Evolutionary conservation across 2,888 invertebrate genomes (phyloP).

Genomic region (Cheilosia scutellata): DNA sequence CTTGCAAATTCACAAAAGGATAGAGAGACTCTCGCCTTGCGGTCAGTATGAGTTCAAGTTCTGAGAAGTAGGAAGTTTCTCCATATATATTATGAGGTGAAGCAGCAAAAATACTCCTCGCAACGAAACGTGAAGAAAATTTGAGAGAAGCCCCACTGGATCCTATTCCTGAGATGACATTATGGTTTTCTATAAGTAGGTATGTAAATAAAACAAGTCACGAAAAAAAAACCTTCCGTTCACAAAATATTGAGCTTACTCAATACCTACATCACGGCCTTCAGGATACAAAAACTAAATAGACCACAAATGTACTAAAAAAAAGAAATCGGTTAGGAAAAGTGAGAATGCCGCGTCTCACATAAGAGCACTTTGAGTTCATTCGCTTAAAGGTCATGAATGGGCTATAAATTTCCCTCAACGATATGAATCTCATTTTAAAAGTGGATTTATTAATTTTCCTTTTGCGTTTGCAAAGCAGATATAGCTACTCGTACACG

Average conservation of each 20-base stretch:
- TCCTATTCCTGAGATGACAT: not conserved
- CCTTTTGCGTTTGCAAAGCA: constrained; percentile 35
- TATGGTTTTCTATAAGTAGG: too few relatives aligned
- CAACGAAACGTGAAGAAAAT: not conserved
- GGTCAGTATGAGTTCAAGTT: constrained; percentile 45
- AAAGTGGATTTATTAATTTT: constrained; percentile 74
- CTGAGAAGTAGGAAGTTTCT: not conserved
- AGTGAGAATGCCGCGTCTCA: not conserved
- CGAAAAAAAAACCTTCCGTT: not conserved
- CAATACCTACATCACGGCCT: too few relatives aligned
- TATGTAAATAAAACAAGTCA: not conserved
- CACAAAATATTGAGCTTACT: too few relatives aligned
- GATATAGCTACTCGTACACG: constrained; percentile 7
- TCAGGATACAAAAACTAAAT: not conserved
- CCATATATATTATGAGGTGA: not conserved
- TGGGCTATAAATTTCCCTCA: constrained; percentile 66
- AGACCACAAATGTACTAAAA: not conserved
- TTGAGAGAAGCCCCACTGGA: not conserved
- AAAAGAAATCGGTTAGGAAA: not conserved
- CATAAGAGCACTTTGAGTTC: constrained; percentile 31
- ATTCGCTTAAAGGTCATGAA: constrained; percentile 72
- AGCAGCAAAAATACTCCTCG: not conserved
- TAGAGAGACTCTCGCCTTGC: constrained; percentile 18
- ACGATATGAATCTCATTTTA: constrained; percentile 72
- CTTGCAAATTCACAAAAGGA: constrained; percentile 43